These are phyloP conservation scores for Tetrapedia diversipes DNA, from an alignment of 2,888 invertebrate genomes.

Conservation along the genomic window DNA sequence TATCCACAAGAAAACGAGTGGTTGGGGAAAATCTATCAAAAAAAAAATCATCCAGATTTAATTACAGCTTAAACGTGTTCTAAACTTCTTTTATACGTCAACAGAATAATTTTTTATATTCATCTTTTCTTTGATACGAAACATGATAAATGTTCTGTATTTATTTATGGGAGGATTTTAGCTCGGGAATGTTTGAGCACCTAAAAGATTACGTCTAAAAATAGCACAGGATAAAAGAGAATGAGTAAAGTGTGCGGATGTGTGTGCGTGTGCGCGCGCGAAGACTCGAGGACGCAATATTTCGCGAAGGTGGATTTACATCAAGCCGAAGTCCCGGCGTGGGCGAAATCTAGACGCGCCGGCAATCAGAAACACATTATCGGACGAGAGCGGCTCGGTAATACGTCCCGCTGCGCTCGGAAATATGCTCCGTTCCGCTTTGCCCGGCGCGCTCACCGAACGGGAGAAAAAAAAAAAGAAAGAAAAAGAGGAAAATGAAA, in stretches of 20 bases:
- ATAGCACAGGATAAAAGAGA: background rate
- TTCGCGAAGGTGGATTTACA: constrained; percentile 64
- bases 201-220: background rate
- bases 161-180: background rate
- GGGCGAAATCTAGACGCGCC: constrained; percentile 71
- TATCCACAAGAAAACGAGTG: background rate
- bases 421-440: constrained; percentile 70
- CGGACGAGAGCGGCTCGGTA: constrained; percentile 74
- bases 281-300: constrained; percentile 43
- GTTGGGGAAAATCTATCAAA: constrained; percentile 27
- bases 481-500: constrained; percentile 41
- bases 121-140: background rate
- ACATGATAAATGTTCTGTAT: no score
- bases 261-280: no score
- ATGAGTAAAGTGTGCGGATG: no score
- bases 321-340: constrained; percentile 33
- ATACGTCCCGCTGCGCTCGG: constrained; percentile 78
- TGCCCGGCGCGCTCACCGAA: constrained; percentile 44
- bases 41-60: no score
- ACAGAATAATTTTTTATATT: no score
- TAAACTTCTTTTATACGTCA: no score
- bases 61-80: no score
- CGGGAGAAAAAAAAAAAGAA: constrained; percentile 16
- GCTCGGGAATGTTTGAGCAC: background rate
- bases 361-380: constrained; percentile 82